Evolutionary conservation across 2,797 vertebrate genomes (phyloP).

Genomic region (Pogoniulus pusillus): DNA sequence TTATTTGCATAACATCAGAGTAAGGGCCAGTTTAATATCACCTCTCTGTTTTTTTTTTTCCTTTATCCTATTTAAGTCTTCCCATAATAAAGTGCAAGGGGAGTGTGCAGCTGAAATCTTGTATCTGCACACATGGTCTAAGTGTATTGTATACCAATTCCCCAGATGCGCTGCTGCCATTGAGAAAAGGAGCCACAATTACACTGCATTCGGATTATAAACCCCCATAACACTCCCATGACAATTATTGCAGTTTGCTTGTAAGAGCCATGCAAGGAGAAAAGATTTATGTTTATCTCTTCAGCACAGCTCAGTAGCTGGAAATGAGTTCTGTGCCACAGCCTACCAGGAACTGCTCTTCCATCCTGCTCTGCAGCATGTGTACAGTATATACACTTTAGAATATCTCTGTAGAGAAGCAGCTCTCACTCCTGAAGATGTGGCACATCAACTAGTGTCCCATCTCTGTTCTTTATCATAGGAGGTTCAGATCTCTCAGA

Average conservation of each 20-base stretch:
- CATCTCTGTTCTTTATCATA: background rate
- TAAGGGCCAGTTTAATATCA: background rate
- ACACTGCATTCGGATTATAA: background rate
- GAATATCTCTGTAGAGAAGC: background rate
- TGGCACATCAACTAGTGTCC: background rate
- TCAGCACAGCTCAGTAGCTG: background rate
- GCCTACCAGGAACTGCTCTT: background rate
- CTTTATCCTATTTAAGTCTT: background rate
- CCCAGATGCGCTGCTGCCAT: background rate
- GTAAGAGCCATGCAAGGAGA: background rate
- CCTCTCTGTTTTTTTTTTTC: background rate
- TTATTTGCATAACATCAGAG: slow-evolving; percentile 3
- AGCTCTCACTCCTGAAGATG: background rate
- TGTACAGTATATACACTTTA: background rate
- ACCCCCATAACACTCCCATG: background rate
- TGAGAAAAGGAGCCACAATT: background rate
- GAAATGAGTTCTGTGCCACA: background rate
- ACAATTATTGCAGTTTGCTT: background rate
- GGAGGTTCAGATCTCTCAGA: background rate
- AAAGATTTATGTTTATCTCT: background rate
- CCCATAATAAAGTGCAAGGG: background rate
- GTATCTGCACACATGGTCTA: background rate
- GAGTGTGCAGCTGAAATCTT: background rate
- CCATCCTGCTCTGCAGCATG: background rate
- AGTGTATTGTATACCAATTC: background rate